A percentile compares a stretch with the other conserved stretches of the same genome.
Conservation (phyloP, 2,797 vertebrate species). For the Liparis tanakae region DNA sequence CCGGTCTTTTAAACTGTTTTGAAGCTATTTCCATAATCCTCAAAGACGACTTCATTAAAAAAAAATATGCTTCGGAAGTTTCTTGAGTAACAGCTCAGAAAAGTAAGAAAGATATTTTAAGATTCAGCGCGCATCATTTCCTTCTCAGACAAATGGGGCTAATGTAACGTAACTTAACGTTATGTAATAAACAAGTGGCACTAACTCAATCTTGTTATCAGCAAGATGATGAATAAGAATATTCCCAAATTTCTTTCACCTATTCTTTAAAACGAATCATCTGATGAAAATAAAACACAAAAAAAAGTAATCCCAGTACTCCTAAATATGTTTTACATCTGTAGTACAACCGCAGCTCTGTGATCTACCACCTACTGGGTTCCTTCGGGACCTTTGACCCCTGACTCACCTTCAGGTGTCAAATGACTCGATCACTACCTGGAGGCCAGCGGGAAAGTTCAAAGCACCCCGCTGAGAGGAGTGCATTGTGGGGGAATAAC, state of each 20-base stretch:
- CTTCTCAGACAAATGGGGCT: background rate
- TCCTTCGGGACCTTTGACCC: constrained; percentile 66
- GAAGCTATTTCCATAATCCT: background rate
- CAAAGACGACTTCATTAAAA: background rate
- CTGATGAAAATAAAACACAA: constrained; percentile 25
- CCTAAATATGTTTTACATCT: constrained; percentile 1
- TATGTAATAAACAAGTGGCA: background rate
- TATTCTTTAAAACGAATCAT: constrained; percentile 36
- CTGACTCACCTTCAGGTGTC: constrained; percentile 85
- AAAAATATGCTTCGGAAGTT: background rate
- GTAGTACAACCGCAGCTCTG: constrained; percentile 21
- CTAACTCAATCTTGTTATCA: background rate
- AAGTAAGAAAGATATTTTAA: background rate
- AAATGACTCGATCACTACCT: constrained; percentile 82
- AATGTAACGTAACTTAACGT: background rate
- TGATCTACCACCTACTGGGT: constrained; percentile 60
- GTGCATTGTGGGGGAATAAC: constrained; percentile 84
- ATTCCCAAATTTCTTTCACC: constrained; percentile 20
- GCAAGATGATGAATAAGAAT: constrained; percentile 1
- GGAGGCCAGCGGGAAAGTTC: constrained; percentile 82
- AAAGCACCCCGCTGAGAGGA: constrained; percentile 79
- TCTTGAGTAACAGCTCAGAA: background rate
- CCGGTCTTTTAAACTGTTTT: background rate
- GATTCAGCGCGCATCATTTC: background rate
- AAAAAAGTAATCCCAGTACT: constrained; percentile 12